Base-by-base conservation (phyloP, 2,888 invertebrate genomes). In the Ochropleura leucogaster region DNA sequence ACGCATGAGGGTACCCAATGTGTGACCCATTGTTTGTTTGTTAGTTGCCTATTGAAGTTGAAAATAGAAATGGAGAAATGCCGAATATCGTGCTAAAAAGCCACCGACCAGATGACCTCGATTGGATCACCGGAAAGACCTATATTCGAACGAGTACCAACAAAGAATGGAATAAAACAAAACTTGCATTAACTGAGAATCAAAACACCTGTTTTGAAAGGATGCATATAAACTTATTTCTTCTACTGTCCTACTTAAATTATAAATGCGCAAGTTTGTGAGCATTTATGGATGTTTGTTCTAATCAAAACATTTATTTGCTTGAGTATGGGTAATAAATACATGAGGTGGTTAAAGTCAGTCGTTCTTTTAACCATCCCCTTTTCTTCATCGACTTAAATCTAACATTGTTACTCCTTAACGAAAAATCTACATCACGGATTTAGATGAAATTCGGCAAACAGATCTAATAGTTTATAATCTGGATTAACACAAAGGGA, bases 101-200 rank as follows among this genome's bases (percentile, higher is more conserved):
- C 65, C 66, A 77, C 51, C 47, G 79, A 42, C 67, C 79, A 67
- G 70, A 16, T 83, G 71, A 80, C 80, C 82, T 68, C 66, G 47
- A 64, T 79, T 72, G 51, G 30, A 46, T 51, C 16, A 51, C 79
- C 51, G 46, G 49, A 51, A 79, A 72, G 63, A 51, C 57, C 63
- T 72, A 79, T 51, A 42, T 71, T 59, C 46, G 30, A 60, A 53
- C n/a, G 42, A 71, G 16, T 49, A 12, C 14, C 12, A 49, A 57
- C 79, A 76, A 63, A 77, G 42, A 55, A 55, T 49, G 10, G 18
- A 69, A 51, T 65, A 42, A 70, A 67, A 67, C 44, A 40, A 49
- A 55, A 63, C 44, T 44, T 46, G 40, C n/a, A 51, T 4, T 5
- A 60, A 53, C 40, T 44, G 30, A 40, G 40, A 49, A 16, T 16